phyloP scores from a whole-genome alignment of 2,113 vertebrate genomes.

The Synodontis membranacea region DNA sequence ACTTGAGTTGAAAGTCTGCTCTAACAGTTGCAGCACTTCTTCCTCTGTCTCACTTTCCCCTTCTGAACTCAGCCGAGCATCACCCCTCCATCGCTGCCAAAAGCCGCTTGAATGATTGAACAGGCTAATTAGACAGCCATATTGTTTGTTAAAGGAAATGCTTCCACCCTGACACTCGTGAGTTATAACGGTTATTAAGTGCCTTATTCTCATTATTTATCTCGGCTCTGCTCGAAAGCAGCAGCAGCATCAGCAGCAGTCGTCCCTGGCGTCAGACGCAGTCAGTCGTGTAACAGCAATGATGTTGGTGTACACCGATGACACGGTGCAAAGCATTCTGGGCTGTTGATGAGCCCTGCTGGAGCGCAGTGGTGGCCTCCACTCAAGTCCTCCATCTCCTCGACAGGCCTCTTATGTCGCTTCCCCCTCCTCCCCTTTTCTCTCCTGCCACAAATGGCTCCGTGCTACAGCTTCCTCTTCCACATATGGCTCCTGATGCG shows the following conservation, averaged over 20 bases:
- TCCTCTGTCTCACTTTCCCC: conserved; percentile 44
- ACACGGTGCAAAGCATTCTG: conserved; percentile 37
- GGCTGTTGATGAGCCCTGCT: conserved; percentile 67
- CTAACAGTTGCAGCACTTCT: not conserved
- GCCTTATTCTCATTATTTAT: conserved; percentile 88
- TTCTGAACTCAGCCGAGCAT: conserved; percentile 42
- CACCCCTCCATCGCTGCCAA: conserved; percentile 57
- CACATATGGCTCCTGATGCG: conserved; percentile 47
- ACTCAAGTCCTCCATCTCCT: conserved; percentile 69
- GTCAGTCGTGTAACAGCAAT: conserved; percentile 35
- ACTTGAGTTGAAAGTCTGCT: not conserved
- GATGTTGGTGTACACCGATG: conserved; percentile 42
- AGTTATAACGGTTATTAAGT: conserved; percentile 91
- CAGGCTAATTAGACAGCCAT: conserved; percentile 87
- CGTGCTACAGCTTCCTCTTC: conserved; percentile 37
- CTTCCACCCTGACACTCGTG: conserved; percentile 84
- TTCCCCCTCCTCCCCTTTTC: not conserved
- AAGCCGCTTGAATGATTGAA: conserved; percentile 82
- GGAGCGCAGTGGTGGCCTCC: conserved; percentile 77
- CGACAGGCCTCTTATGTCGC: conserved; percentile 68
- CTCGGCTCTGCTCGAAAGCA: conserved; percentile 55
- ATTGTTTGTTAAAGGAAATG: conserved; percentile 90
- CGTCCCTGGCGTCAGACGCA: conserved; percentile 24
- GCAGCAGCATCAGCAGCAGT: conserved; percentile 57
- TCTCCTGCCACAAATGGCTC: conserved; percentile 47